These are phyloP conservation scores for Dreissena polymorpha DNA, from an alignment of 1,140 invertebrate species.

Conservation along the genomic window DNA sequence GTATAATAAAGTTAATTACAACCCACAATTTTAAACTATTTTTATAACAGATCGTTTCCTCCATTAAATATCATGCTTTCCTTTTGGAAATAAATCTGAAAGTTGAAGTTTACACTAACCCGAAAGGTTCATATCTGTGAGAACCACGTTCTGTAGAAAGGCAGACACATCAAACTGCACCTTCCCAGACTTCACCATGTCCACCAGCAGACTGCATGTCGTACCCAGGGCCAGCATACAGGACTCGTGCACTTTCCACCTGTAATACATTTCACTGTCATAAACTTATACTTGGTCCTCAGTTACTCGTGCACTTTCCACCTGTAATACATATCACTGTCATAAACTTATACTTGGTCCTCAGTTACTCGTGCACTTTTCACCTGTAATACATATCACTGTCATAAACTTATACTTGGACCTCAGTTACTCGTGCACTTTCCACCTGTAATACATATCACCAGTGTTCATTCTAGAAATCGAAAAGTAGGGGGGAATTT, in stretches of 20 bases:
- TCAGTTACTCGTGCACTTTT: constrained; percentile 90
- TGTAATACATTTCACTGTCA: constrained; percentile 59
- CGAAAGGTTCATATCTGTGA: constrained; percentile 79
- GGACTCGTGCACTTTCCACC: constrained; percentile 90
- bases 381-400: constrained; percentile 77
- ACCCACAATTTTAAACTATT: too few relatives aligned
- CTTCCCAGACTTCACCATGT: constrained; percentile 81
- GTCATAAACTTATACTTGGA: too few relatives aligned
- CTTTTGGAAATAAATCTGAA: background rate
- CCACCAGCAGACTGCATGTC: constrained; percentile 82
- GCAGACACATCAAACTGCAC: constrained; percentile 85
- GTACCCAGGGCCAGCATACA: constrained; percentile 85
- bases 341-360: too few relatives aligned
- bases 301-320: constrained; percentile 91
- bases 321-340: too few relatives aligned
- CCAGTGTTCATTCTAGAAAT: too few relatives aligned
- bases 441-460: constrained; percentile 82
- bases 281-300: too few relatives aligned
- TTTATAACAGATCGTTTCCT: too few relatives aligned
- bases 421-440: constrained; percentile 89
- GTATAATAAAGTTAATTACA: too few relatives aligned
- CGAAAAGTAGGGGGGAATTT: too few relatives aligned
- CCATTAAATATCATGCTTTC: too few relatives aligned
- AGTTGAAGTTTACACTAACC: constrained; percentile 68
- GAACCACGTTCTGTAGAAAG: constrained; percentile 83